Base-by-base conservation (phyloP, 2,888 invertebrate genomes). In the Drosophila leonis region DNA sequence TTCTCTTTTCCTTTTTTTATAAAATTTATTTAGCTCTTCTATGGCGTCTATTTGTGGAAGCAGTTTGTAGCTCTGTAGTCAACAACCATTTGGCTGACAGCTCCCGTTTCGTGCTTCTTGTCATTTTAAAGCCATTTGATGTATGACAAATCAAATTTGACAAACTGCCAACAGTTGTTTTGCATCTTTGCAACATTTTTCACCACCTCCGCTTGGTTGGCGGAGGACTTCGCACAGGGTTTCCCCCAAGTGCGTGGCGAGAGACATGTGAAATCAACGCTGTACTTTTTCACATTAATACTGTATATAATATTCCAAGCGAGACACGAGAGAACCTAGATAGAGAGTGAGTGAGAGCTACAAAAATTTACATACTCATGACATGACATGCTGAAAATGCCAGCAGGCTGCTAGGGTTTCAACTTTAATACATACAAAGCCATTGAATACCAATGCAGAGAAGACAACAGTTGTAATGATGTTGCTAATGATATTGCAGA, bases 131-230 rank as follows among this genome's bases (percentile, higher is more conserved):
- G 85, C 73, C 85, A 86, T 90, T 86, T 90, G 90, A 86, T 86
- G 83, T 90, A 87, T 87, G 86, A 90, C 86, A 88, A 87, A 87
- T 87, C 86, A 87, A 87, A 87, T 87, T 90, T 87, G 86, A 87
- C 90, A 88, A 87, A 88, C 90, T 87, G 86, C 86, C 90, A 90
- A 84, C 86, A 82, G 88, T 90, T 86, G 82, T 90, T 86, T 86
- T 90, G 88, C 88, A 86, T 86, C 80, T 86, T 86, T 88, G 75
- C 67, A 76, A 63, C 90, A 90, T 90, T 87, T 85, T 89, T 88
- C 84, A 89, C 69, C 82, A 68, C 75, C 67, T 64, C 46, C 57
- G 24, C 61, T 35, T 20, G 20, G 24, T 15, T 24, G 41, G 48
- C 15, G 44, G 54, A 41, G 65, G 49, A 29, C 55, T 65, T 24